Conservation (phyloP, 2,797 vertebrate genomes). For the Anisognathus igniventris region DNA sequence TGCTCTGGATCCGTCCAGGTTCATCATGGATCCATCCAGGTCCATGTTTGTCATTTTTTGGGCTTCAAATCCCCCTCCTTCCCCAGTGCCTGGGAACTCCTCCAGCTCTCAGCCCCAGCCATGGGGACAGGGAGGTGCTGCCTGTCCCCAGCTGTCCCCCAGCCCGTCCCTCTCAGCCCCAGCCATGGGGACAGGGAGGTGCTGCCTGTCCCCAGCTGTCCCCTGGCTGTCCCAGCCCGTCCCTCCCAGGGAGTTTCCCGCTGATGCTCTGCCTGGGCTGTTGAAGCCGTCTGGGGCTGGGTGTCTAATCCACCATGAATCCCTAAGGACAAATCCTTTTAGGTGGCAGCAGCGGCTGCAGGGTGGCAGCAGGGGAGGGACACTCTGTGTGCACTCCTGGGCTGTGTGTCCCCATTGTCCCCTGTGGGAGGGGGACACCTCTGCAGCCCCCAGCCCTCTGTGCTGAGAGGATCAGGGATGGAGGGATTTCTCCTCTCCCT, state of each 20-base stretch:
- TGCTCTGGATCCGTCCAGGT: background rate
- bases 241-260: background rate
- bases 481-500: background rate
- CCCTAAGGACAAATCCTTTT: background rate
- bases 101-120: background rate
- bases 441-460: too few relatives aligned
- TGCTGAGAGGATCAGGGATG: accelerated
- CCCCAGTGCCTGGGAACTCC: background rate
- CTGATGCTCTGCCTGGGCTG: background rate
- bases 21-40: background rate
- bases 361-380: background rate
- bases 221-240: background rate
- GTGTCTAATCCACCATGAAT: background rate
- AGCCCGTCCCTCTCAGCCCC: background rate
- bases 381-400: background rate
- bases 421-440: accelerated
- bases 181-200: background rate
- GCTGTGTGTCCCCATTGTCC: background rate
- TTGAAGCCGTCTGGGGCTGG: background rate
- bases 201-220: background rate
- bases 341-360: background rate
- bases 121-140: background rate
- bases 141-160: background rate
- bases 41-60: accelerated
- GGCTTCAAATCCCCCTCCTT: background rate